Conservation (phyloP, 2,113 vertebrate species). For the Cavia porcellus region DNA sequence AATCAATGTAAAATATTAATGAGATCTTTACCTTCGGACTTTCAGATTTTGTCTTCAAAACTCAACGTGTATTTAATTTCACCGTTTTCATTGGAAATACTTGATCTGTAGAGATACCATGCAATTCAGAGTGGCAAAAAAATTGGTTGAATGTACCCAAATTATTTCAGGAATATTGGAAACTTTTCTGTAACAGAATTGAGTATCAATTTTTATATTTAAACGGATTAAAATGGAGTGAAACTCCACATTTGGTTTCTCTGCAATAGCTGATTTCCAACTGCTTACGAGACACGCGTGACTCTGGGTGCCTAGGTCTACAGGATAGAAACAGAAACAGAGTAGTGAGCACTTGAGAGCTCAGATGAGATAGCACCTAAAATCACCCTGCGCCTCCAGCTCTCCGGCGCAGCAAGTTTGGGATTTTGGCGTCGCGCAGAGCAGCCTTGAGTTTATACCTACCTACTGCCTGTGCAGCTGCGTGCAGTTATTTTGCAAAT, state of each 20-base stretch:
- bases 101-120: not conserved
- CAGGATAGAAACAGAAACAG: not conserved
- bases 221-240: not conserved
- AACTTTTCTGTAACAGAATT: not conserved
- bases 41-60: not conserved
- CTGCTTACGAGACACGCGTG: not conserved
- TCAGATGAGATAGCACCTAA: not conserved
- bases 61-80: not conserved
- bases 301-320: not conserved
- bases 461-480: accelerated
- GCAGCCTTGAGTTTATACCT: accelerated
- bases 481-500: constrained; percentile 64
- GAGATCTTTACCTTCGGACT: not conserved
- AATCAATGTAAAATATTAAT: not conserved
- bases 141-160: not conserved
- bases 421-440: not conserved
- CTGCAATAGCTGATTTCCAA: not conserved
- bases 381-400: not conserved
- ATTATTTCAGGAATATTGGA: not conserved
- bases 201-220: not conserved
- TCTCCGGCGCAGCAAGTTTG: constrained; percentile 8
- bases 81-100: not conserved
- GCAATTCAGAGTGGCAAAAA: not conserved
- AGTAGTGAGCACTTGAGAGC: not conserved
- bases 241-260: not conserved